A percentile compares a stretch with the other conserved stretches of the same genome.
phyloP scores from a whole-genome alignment of 2,888 invertebrate genomes.

The Dolichomitus sp. region DNA sequence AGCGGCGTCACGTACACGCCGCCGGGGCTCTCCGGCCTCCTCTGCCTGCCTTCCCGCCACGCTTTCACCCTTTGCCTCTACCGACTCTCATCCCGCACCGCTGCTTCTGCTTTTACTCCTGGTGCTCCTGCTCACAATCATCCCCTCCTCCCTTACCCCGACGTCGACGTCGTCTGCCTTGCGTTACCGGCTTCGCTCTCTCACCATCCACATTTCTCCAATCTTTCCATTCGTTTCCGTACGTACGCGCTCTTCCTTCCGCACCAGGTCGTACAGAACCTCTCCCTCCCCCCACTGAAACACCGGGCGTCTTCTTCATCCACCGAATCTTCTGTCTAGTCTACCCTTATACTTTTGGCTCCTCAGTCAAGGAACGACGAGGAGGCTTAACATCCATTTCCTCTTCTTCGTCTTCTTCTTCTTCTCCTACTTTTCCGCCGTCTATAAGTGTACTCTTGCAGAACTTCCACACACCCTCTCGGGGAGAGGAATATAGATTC shows the following conservation, averaged over 20 bases:
- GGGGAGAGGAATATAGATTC: background rate
- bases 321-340: constrained; percentile 58
- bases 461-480: constrained; percentile 21
- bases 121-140: constrained; percentile 33
- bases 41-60: constrained; percentile 45
- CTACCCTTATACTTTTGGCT: constrained; percentile 41
- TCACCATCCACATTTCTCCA: constrained; percentile 34
- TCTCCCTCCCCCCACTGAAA: constrained; percentile 11
- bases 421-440: constrained; percentile 36
- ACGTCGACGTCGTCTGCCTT: constrained; percentile 43
- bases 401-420: constrained; percentile 43
- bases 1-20: constrained; percentile 77
- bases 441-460: constrained; percentile 15
- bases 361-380: constrained; percentile 41
- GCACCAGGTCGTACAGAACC: constrained; percentile 55
- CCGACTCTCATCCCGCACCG: constrained; percentile 64
- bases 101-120: constrained; percentile 48
- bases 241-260: constrained; percentile 61
- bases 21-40: constrained; percentile 58
- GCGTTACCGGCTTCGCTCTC: constrained; percentile 55
- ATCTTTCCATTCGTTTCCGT: constrained; percentile 63
- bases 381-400: constrained; percentile 31
- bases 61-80: constrained; percentile 61
- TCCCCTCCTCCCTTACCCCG: constrained; percentile 6
- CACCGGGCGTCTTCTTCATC: constrained; percentile 41